Percentiles rank a stretch among this genome's conserved stretches.
phyloP scores from a whole-genome alignment of 2,113 vertebrate genomes.

The Cochlearius cochlearius region DNA sequence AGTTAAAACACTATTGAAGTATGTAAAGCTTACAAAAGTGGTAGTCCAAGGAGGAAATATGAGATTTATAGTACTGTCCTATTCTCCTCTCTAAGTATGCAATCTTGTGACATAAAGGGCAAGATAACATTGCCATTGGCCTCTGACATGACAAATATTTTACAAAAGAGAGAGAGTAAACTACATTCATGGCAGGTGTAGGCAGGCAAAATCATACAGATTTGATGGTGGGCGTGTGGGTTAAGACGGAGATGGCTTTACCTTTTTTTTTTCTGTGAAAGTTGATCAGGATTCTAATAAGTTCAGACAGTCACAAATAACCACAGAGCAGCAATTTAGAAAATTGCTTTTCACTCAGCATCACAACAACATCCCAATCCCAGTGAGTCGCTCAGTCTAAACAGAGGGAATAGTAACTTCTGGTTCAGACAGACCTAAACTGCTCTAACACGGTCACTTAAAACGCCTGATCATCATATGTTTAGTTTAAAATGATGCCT shows the following conservation, averaged over 20 bases:
- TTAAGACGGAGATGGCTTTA: background rate
- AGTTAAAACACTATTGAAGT: background rate
- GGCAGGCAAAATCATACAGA: background rate
- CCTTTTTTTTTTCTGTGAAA: background rate
- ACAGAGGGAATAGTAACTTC: background rate
- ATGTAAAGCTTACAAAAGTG: background rate
- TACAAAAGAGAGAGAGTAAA: background rate
- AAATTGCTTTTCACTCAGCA: background rate
- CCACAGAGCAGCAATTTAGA: background rate
- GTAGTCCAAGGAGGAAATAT: background rate
- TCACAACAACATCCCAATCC: background rate
- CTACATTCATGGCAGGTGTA: background rate
- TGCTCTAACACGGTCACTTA: background rate
- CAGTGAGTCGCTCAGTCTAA: background rate
- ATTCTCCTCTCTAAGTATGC: background rate
- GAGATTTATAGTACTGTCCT: background rate
- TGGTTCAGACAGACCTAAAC: background rate
- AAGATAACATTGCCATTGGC: background rate
- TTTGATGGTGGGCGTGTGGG: background rate
- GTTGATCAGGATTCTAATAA: background rate
- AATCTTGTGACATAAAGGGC: background rate
- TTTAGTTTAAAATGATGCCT: background rate
- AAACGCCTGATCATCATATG: background rate
- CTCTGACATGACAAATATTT: background rate
- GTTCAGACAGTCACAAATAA: background rate